Evolutionary conservation across 2,888 invertebrate genomes (phyloP), one percentile per base, ranked within the genome.

Genomic region (Orthosia incerta): DNA sequence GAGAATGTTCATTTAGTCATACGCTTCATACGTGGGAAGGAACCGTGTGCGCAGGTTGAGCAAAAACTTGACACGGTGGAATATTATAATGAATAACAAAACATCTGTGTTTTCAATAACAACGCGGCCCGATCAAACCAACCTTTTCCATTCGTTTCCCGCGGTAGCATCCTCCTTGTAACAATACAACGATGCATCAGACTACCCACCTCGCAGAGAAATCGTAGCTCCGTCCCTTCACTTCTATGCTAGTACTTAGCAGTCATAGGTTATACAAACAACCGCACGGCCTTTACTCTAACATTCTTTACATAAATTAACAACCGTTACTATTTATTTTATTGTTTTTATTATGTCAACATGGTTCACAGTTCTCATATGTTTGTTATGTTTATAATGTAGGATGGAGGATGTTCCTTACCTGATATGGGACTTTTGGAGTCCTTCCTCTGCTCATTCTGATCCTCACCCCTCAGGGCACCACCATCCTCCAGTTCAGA

Each of bases 391-490:
- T 72, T 63, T 80, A 46, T 31, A 59, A 16, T 45, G 45, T 20
- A 9, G 3, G 45, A 20, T 39, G 5, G 45, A 60, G 9, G 39
- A 39, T 45, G 53, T 12, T 60, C 76, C 89, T 82, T 87, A 95
- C 95, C 95, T 95, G 95, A 85, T 82, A 94, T 71, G 76, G 90
- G 83, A 80, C 90, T 79, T 86, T 93, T 95, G 51, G 87, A 88
- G 77, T 94, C 93, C 84, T 92, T 95, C 90, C 91, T 91, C 74
- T 86, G 90, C 62, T 94, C 95, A 50, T 74, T 78, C 77, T 84
- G 88, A 71, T 89, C 90, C 69, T 91, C 91, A 72, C 82, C 69
- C 85, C 89, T 80, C 62, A 77, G 67, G 20, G 55, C 71, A 20
- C 71, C 83, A 67, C 79, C 90, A 71, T 87, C 88, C 64, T 78